Evolutionary conservation across 2,797 vertebrate species (phyloP), one percentile per base, ranked within the genome.

Genomic region (Sebastes matsubarae): DNA sequence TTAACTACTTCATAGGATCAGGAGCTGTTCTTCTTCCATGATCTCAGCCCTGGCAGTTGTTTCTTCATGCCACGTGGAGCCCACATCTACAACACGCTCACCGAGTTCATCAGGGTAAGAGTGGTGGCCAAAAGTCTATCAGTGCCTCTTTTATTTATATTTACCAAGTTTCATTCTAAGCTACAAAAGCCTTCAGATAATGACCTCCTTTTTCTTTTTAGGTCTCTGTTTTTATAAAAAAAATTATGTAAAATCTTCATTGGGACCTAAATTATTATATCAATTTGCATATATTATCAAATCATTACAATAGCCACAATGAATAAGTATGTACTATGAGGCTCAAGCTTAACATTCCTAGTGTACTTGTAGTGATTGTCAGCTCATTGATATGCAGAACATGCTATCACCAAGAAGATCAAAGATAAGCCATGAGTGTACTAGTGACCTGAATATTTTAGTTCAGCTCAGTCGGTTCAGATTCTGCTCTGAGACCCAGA

Each of bases 1-100:
- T 25, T 69, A 16, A 80, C 55, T 82, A 46, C 6, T 81, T 86
- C 54, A 32, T 89, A 99, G 98, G 98, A 99, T 42, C 98, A 99
- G 82, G 98, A 99, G 38, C 96, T 99, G 72, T 99, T 99, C 93
- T 99, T 99, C 90, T 99, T 99, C 87, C 98, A 99, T 2, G 97
- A 99, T 69, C 90, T 99, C 89, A 99, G 98, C 89, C 98, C 98
- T 0, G 98, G 98, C 75, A 99, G 98, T 84, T 99, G 98, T 76
- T 99, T 99, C 89, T 99, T 99, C 79, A 94, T 99, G 68, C 98
- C 98, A 1, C 95, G 95, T 13, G 98, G 98, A 64, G 97, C 98
- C 78, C 96, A 96, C 92, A 92, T 99, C 90, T 99, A 98, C 93
- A 98, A 98, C 85, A 97, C 96, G 0, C 97, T 99, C 1, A 87